Percentiles rank a stretch among this genome's conserved stretches.
phyloP scores from a whole-genome alignment of 2,113 vertebrate species.

The Phyllostomus discolor region DNA sequence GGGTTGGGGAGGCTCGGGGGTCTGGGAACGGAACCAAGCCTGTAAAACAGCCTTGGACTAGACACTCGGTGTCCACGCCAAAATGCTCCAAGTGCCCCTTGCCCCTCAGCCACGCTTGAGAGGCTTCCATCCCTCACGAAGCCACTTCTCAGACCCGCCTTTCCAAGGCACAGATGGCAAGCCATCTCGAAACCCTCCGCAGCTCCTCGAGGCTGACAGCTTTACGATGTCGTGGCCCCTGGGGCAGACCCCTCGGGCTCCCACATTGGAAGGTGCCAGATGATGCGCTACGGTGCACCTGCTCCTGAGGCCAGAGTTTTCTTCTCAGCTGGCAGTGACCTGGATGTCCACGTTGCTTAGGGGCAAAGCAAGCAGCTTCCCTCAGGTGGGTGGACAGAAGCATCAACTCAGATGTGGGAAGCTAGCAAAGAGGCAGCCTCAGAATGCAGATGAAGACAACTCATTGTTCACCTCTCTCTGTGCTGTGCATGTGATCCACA shows the following conservation, averaged over 20 bases:
- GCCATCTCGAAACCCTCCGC: background rate
- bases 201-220: background rate
- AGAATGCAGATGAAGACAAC: background rate
- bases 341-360: background rate
- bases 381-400: background rate
- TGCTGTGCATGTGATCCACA: background rate
- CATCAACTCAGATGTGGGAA: background rate
- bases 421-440: background rate
- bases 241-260: background rate
- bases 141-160: background rate
- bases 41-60: background rate
- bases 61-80: background rate
- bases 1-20: too few species aligned
- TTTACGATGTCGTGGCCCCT: background rate
- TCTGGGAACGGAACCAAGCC: background rate
- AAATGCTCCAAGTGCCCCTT: background rate
- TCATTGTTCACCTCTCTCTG: background rate
- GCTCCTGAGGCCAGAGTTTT: background rate
- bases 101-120: background rate
- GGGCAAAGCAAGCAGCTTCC: background rate
- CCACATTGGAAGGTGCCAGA: background rate
- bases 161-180: background rate
- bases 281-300: background rate
- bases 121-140: background rate
- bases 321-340: background rate